Percentiles rank a stretch among this genome's conserved stretches.
phyloP scores from a whole-genome alignment of 2,888 invertebrate genomes.

The Rhingia rostrata region DNA sequence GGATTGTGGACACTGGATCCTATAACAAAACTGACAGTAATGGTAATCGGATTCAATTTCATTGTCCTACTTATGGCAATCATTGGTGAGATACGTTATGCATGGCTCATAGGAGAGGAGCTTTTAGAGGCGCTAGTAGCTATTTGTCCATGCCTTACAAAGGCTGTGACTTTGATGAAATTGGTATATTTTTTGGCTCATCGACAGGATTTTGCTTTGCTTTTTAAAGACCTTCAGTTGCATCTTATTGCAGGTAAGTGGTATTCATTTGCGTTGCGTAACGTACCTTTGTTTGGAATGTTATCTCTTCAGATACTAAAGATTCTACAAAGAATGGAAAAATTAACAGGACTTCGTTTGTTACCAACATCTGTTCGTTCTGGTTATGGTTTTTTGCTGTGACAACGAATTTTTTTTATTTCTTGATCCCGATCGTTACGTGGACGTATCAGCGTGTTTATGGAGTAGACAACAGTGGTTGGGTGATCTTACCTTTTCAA shows the following conservation, averaged over 20 bases:
- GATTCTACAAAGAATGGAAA: conserved; percentile 2
- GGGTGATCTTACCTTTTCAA: conserved; percentile 52
- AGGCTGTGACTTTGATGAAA: conserved; percentile 46
- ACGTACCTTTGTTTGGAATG: background rate
- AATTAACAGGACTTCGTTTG: conserved; percentile 9
- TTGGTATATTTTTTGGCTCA: conserved; percentile 38
- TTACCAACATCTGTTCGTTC: conserved; percentile 13
- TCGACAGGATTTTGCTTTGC: conserved; percentile 34
- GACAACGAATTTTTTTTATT: conserved; percentile 13
- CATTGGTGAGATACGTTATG: conserved; percentile 43
- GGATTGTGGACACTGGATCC: conserved; percentile 45
- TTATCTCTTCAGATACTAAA: conserved; percentile 1
- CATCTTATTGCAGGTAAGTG: conserved; percentile 41
- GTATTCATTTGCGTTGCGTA: too few species aligned
- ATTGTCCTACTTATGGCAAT: conserved; percentile 42
- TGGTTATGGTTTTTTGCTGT: conserved; percentile 19
- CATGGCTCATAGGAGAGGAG: conserved; percentile 34
- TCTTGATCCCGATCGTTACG: conserved; percentile 20
- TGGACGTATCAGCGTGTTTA: conserved; percentile 23
- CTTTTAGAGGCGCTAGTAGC: conserved; percentile 34
- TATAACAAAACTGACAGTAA: background rate
- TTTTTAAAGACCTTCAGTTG: conserved; percentile 18
- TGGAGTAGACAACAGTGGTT: conserved; percentile 8
- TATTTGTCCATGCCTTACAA: conserved; percentile 44
- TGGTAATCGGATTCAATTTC: conserved; percentile 28